phyloP scores from a whole-genome alignment of 2,888 invertebrate species.

The Lampropteryx suffumata region DNA sequence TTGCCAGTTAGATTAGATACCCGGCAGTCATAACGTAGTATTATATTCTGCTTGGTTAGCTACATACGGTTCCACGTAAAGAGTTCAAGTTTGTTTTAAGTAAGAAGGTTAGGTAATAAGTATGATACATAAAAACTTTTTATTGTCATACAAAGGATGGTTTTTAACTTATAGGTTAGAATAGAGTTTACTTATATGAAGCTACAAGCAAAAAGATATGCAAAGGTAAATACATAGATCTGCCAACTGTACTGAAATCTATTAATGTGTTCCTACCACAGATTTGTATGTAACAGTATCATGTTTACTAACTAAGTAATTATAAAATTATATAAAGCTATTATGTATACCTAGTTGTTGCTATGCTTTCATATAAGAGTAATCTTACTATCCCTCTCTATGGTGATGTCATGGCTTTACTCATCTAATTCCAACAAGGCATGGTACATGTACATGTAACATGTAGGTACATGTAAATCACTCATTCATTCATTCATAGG shows the following conservation, averaged over 20 bases:
- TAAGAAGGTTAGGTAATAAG: too few species aligned
- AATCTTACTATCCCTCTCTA: conserved; percentile 41
- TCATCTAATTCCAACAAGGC: conserved; percentile 19
- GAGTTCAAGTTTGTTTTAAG: background rate
- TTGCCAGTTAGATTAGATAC: conserved; percentile 32
- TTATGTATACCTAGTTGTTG: conserved; percentile 30
- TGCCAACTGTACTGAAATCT: too few species aligned
- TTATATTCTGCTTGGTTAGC: too few species aligned
- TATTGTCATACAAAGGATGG: background rate
- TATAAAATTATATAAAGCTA: too few species aligned
- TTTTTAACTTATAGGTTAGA: conserved; percentile 52
- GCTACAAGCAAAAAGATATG: conserved; percentile 61
- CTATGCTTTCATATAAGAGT: conserved; percentile 47
- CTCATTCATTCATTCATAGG: conserved; percentile 8
- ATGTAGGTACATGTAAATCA: background rate
- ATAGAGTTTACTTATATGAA: conserved; percentile 51
- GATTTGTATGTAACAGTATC: too few species aligned
- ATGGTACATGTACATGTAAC: conserved; percentile 10
- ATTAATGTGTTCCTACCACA: conserved; percentile 6
- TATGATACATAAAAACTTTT: too few species aligned
- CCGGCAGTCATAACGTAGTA: too few species aligned
- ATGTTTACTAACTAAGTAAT: too few species aligned
- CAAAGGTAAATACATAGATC: conserved; percentile 53
- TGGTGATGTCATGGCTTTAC: conserved; percentile 49
- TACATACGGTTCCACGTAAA: background rate